Conservation (phyloP, 2,888 invertebrate species). For the Corbicula japonica region DNA sequence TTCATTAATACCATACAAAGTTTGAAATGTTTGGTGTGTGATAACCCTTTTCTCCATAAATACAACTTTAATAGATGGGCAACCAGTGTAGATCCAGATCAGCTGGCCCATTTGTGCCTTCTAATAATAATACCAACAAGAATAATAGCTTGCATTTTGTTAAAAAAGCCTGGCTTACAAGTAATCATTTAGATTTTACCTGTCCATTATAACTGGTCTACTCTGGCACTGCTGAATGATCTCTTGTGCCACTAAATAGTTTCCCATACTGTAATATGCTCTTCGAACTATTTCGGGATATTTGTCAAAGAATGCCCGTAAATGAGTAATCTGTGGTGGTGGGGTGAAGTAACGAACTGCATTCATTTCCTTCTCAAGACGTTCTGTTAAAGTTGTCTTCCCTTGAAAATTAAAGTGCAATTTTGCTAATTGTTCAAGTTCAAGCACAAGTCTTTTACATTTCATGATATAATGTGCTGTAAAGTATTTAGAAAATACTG, state of each 20-base stretch:
- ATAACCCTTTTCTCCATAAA: too few relatives aligned
- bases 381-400: conserved; percentile 75
- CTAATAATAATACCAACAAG: too few relatives aligned
- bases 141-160: too few relatives aligned
- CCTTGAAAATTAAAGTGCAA: conserved; percentile 51
- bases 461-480: too few relatives aligned
- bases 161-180: too few relatives aligned
- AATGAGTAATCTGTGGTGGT: conserved; percentile 63
- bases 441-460: too few relatives aligned
- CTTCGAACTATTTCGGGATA: conserved; percentile 73
- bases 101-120: too few relatives aligned
- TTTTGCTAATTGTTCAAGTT: background rate
- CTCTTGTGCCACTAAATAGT: conserved; percentile 74
- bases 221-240: conserved; percentile 69
- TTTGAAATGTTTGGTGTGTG: too few relatives aligned
- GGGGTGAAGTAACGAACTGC: conserved; percentile 71
- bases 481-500: too few relatives aligned
- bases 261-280: conserved; percentile 76
- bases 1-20: too few relatives aligned
- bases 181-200: conserved; percentile 70
- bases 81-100: too few relatives aligned
- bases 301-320: conserved; percentile 70
- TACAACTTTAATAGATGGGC: too few relatives aligned
- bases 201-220: conserved; percentile 77
- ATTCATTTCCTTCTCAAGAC: conserved; percentile 64